Base-by-base conservation (phyloP, 1,140 invertebrate genomes). In the Drosophila gunungcola region DNA sequence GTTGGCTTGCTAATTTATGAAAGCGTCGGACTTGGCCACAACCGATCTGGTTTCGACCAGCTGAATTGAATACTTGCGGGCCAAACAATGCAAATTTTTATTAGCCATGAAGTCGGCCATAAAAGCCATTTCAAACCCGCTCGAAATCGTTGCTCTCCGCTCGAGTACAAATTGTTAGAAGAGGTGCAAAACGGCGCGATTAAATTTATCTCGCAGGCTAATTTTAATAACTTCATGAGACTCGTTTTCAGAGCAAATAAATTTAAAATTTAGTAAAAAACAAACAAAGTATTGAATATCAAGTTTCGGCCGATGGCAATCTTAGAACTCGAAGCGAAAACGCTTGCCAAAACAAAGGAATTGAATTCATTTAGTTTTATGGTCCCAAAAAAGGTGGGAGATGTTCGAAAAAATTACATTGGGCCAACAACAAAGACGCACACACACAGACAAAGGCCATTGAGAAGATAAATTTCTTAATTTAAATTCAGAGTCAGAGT, bases 401-500 rank as follows among this genome's bases (percentile, higher is more conserved):
- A 88, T 83, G 69, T 58, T 68, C 6, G 7, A 27, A 56, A 57
- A 52, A 39, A 43, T 58, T 69, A 64, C 79, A 70, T 72, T 58
- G 57, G 49, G 61, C 39, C 56, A 56, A 80, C 62, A 75, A 60
- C 77, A 68, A 88, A 76, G 34, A 58, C 58, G 61, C 60, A 21
- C 57, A 63, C 46, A 46, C 41, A 74, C 74, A 65, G 61, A 61
- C 69, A 53, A 77, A 69, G 58, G 53, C 65, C 60, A 86, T 88
- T 77, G 83, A 89, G 77, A 86, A 89, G 83, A 88, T 88, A 88
- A 83, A 88, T 88, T 88, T 88, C 83, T 88, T 88, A 88, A 88
- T 88, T 88, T 88, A 88, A 89, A 88, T 88, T 88, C 83, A 86
- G 84, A 83, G 70, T 72, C 79, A 51, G 63, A 70, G 51, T 27